phyloP scores from a whole-genome alignment of 2,888 invertebrate species.

The Crioceris asparagi region DNA sequence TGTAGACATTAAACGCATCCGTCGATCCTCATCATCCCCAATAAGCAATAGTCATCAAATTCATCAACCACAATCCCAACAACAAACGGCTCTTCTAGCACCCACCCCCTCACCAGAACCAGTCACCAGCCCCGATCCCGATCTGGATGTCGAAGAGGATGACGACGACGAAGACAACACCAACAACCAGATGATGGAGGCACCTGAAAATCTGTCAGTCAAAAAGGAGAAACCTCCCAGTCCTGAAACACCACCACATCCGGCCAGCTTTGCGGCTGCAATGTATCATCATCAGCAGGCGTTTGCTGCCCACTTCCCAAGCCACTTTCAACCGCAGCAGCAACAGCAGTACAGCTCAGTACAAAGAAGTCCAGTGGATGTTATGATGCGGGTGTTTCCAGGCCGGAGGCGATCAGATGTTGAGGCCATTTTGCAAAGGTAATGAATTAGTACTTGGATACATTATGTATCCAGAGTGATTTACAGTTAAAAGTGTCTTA shows the following conservation, averaged over 20 bases:
- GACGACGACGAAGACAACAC: constrained; percentile 34
- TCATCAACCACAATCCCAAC: too few species aligned
- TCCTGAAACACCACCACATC: constrained; percentile 37
- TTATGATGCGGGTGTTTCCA: constrained; percentile 81
- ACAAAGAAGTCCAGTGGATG: constrained; percentile 73
- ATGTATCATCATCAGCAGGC: constrained; percentile 35
- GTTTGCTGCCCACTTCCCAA: constrained; percentile 34
- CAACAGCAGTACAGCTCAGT: constrained; percentile 32
- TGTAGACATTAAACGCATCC: constrained; percentile 29
- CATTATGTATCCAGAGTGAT: too few species aligned
- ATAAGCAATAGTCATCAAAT: too few species aligned
- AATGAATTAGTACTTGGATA: too few species aligned
- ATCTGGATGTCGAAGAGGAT: constrained; percentile 45
- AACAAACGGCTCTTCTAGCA: constrained; percentile 32
- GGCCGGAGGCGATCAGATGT: constrained; percentile 76
- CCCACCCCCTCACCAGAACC: constrained; percentile 34
- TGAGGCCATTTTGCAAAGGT: constrained; percentile 67
- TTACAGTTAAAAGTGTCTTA: too few species aligned
- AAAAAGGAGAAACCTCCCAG: constrained; percentile 47
- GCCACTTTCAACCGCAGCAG: constrained; percentile 40
- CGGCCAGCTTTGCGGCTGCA: constrained; percentile 30
- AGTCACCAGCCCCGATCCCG: constrained; percentile 33
- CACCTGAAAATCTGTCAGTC: constrained; percentile 72
- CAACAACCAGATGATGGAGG: constrained; percentile 43
- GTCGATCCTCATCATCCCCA: constrained; percentile 34